These are phyloP conservation scores for Fregata magnificens DNA, from an alignment of 2,113 vertebrate species.

Conservation along the genomic window DNA sequence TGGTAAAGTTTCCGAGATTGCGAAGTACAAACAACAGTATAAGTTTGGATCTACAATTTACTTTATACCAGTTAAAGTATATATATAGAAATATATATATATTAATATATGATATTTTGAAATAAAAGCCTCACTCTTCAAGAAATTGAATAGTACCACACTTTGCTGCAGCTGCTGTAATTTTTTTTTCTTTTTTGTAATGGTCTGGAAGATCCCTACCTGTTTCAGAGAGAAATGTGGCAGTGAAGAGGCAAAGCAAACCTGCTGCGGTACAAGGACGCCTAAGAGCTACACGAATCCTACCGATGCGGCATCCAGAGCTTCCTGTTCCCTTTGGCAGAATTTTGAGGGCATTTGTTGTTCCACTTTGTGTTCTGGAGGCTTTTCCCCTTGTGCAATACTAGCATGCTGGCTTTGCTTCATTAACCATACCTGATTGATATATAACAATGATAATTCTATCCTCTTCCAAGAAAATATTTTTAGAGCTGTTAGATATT, in stretches of 20 bases:
- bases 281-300: slow-evolving; percentile 49
- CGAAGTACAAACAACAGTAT: slow-evolving; percentile 52
- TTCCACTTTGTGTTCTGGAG: slow-evolving; percentile 72
- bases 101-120: slow-evolving; percentile 81
- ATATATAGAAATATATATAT: slow-evolving; percentile 69
- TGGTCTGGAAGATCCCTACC: slow-evolving; percentile 53
- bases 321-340: slow-evolving; percentile 58
- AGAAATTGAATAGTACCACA: slow-evolving; percentile 73
- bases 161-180: slow-evolving; percentile 66
- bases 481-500: slow-evolving; percentile 75
- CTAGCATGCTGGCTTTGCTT: slow-evolving; percentile 84
- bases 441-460: slow-evolving; percentile 69
- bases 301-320: slow-evolving; percentile 27
- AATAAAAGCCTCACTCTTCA: slow-evolving; percentile 73
- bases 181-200: slow-evolving; percentile 46
- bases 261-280: slow-evolving; percentile 49
- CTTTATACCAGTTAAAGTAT: slow-evolving; percentile 77
- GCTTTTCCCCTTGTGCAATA: slow-evolving; percentile 76
- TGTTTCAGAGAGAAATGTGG: slow-evolving; percentile 47
- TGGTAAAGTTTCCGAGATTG: slow-evolving; percentile 49
- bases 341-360: slow-evolving; percentile 60
- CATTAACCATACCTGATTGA: slow-evolving; percentile 77
- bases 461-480: slow-evolving; percentile 77
- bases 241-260: slow-evolving; percentile 37
- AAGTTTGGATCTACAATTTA: slow-evolving; percentile 74